These are phyloP conservation scores for Condylura cristata DNA, from an alignment of 2,113 vertebrate species.

Conservation along the genomic window DNA sequence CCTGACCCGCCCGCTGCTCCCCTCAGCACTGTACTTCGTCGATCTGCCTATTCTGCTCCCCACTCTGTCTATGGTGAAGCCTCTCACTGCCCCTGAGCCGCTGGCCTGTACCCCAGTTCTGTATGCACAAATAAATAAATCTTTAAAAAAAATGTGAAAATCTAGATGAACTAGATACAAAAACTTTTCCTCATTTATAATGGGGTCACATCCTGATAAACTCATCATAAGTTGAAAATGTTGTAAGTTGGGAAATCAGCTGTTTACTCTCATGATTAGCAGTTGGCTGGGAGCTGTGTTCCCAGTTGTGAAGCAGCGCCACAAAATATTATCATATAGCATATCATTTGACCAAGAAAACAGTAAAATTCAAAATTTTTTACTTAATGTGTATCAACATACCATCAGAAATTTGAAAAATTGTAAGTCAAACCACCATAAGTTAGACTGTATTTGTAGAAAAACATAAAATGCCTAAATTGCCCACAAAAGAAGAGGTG, in stretches of 20 bases:
- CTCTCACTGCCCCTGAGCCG: too few relatives aligned
- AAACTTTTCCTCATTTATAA: background rate
- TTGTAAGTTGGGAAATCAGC: background rate
- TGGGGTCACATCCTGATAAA: background rate
- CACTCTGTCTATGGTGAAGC: too few relatives aligned
- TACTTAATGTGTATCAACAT: background rate
- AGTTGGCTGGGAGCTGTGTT: background rate
- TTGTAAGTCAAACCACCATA: background rate
- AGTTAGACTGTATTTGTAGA: background rate
- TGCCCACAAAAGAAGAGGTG: background rate
- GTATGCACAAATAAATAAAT: too few relatives aligned
- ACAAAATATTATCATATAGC: background rate
- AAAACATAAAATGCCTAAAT: background rate
- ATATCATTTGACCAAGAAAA: background rate
- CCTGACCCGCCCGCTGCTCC: too few relatives aligned
- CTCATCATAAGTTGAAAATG: background rate
- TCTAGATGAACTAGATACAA: background rate
- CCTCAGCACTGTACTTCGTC: too few relatives aligned
- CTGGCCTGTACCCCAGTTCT: too few relatives aligned
- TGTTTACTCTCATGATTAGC: background rate
- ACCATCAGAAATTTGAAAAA: background rate
- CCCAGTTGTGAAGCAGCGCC: background rate
- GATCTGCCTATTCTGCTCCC: too few relatives aligned
- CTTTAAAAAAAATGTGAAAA: constrained; percentile 32
- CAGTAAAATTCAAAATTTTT: background rate